phyloP scores from a whole-genome alignment of 2,888 invertebrate species.

The Plagiodera versicolora region DNA sequence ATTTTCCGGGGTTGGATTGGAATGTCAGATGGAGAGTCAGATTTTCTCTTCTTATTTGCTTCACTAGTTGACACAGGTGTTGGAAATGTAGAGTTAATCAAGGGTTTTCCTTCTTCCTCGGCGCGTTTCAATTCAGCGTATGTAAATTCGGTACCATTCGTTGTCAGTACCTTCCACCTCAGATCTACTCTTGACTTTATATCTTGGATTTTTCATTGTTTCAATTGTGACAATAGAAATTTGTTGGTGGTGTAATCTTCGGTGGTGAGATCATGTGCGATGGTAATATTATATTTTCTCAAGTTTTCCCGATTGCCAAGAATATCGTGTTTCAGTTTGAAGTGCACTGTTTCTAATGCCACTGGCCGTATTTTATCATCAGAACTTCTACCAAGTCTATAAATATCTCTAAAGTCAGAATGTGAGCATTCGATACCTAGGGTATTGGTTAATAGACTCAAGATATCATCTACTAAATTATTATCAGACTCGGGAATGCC shows the following conservation, averaged over 20 bases:
- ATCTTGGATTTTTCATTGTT: slow-evolving; percentile 2
- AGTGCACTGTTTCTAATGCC: background rate
- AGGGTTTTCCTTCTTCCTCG: background rate
- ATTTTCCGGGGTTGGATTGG: slow-evolving; percentile 1
- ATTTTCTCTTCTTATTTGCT: background rate
- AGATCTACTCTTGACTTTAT: slow-evolving; percentile 7
- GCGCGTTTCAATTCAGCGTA: slow-evolving; percentile 4
- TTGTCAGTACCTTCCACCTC: slow-evolving; percentile 1
- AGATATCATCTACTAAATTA: slow-evolving; percentile 3
- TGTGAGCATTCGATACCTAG: background rate
- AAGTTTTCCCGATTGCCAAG: background rate
- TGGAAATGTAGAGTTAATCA: background rate
- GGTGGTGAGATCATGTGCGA: background rate
- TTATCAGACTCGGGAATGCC: slow-evolving; percentile 2
- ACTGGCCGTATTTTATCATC: background rate
- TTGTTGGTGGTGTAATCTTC: slow-evolving; percentile 9
- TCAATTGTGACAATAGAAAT: slow-evolving; percentile 3
- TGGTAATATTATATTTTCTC: slow-evolving; percentile 2
- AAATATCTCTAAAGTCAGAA: background rate
- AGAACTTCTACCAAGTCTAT: background rate
- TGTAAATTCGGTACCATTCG: slow-evolving; percentile 7
- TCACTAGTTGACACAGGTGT: background rate
- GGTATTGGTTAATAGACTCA: background rate
- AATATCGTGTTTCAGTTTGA: background rate
- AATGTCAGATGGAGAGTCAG: background rate